Percentiles rank a stretch among this genome's conserved stretches.
These are phyloP conservation scores for Myocastor coypus DNA, from an alignment of 2,113 vertebrate genomes.

Conservation along the genomic window DNA sequence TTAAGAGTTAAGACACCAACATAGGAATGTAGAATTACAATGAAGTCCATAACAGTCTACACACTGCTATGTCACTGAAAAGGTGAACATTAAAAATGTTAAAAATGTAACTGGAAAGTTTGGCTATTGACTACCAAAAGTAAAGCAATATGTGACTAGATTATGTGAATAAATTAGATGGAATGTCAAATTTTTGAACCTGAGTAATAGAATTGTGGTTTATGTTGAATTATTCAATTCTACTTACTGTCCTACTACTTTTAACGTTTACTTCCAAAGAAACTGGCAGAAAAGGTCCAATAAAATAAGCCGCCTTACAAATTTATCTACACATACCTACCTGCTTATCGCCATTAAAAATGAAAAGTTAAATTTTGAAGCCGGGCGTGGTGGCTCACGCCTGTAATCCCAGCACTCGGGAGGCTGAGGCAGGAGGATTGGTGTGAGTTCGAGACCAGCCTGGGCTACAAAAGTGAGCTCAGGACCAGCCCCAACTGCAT, in stretches of 20 bases:
- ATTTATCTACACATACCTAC: not conserved
- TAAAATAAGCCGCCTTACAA: not conserved
- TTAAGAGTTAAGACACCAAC: not conserved
- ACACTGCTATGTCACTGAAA: not conserved
- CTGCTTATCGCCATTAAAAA: not conserved
- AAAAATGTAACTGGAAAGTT: not conserved
- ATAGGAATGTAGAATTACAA: not conserved
- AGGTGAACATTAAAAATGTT: not conserved
- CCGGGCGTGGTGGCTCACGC: too few relatives aligned
- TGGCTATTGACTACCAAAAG: not conserved
- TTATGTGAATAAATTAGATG: not conserved
- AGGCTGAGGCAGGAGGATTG: too few relatives aligned
- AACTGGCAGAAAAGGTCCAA: not conserved
- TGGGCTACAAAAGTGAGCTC: too few relatives aligned
- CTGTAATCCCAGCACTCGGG: too few relatives aligned
- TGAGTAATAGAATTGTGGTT: not conserved
- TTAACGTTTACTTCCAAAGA: not conserved
- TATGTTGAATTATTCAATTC: not conserved
- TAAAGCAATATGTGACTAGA: not conserved
- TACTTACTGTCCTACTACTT: not conserved
- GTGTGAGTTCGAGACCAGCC: too few relatives aligned
- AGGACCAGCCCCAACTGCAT: too few relatives aligned
- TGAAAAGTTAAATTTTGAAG: not conserved
- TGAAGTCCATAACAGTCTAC: not conserved
- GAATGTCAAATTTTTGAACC: not conserved